These are phyloP conservation scores for Mus musculus DNA, from an alignment of 2,113 vertebrate genomes.

Conservation along the genomic window DNA sequence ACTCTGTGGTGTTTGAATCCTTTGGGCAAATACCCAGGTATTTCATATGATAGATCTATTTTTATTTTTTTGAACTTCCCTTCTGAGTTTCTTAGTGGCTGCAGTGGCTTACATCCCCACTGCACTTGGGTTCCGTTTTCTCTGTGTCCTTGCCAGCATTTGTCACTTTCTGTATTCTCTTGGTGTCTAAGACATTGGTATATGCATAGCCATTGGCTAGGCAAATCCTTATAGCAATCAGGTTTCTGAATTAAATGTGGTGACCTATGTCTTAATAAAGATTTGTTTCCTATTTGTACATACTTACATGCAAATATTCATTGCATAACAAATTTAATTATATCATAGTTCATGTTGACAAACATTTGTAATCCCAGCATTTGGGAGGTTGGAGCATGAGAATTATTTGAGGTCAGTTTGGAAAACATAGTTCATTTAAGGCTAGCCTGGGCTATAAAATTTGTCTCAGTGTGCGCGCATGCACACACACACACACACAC, in stretches of 20 bases:
- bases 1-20: not conserved
- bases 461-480: not conserved
- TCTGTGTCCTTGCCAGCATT: not conserved
- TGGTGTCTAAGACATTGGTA: not conserved
- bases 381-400: not conserved
- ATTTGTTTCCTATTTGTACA: conserved; percentile 17
- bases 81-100: not conserved
- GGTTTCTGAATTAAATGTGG: not conserved
- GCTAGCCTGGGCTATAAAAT: not conserved
- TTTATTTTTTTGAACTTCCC: not conserved
- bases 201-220: not conserved
- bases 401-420: not conserved
- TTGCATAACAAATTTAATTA: not conserved
- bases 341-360: not conserved
- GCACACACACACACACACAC: no score
- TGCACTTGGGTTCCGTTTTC: not conserved
- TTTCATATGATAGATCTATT: not conserved
- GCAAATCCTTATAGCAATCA: not conserved
- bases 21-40: not conserved
- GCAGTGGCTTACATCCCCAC: not conserved
- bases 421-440: not conserved
- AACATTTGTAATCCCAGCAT: not conserved
- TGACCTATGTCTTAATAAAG: not conserved
- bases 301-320: not conserved
- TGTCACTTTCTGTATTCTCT: not conserved